Evolutionary conservation across 2,888 invertebrate genomes (phyloP), one percentile per base, ranked within the genome.

Genomic region (Mesorhabditis spiculigera): DNA sequence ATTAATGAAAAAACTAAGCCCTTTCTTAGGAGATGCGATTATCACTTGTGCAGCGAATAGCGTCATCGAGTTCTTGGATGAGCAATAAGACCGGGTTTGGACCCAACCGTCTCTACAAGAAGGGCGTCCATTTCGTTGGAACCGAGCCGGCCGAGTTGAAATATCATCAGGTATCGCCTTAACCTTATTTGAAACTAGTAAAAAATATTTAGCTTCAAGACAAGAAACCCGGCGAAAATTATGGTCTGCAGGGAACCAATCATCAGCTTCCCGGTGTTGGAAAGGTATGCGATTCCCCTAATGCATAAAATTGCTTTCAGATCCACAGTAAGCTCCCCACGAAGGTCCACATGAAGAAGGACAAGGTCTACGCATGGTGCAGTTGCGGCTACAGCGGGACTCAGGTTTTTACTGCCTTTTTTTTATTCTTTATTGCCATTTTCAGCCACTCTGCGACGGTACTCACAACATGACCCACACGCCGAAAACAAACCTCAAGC

Each of bases 371-470:
- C 87, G 87, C 90, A 44, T 98, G 96, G 95, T 98, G 97, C 86
- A 88, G 92, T 0, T 98, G 97, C 87, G 98, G 98, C 0, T 91
- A 91, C 77, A 95, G 95, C 73, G 92, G 93, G 85, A 90, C 87
- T 43, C 95, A 90, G 88, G 90, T 65, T 69, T 50, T 6, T 66
- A 8, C 42, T 66, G n/a, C 2, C 13, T 63, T 45, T 6, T 10
- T 45, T 41, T 45, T 13, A n/a, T 65, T n/a, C 43, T 4, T n/a
- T 63, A 50, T n/a, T n/a, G n/a, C 3, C n/a, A 64, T 61, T 86
- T 86, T 45, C 86, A 97, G 89, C 97, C 97, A 0, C 89, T 98
- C 42, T 98, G 98, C 87, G 97, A 98, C 88, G 93, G 93, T 13
- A 92, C 93, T 0, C 96, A 97, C 87, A 93, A 84, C 66, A 79